Conservation (phyloP, 1,140 invertebrate genomes). For the Protaetia brevitarsis region DNA sequence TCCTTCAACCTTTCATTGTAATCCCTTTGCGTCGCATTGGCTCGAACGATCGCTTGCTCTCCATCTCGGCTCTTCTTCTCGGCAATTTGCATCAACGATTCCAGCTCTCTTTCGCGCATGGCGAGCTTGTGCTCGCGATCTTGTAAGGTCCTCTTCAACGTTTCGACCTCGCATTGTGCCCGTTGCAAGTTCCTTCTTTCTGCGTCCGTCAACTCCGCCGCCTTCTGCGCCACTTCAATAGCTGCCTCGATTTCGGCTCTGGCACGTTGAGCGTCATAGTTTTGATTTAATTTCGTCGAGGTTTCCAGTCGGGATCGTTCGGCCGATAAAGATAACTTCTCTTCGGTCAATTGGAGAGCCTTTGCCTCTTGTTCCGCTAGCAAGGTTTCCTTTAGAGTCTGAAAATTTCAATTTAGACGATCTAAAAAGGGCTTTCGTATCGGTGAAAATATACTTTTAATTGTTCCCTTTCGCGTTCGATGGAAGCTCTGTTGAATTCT, state of each 20-base stretch:
- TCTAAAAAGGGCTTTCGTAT: not conserved
- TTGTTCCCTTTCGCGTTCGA: constrained; percentile 51
- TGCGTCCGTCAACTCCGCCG: constrained; percentile 49
- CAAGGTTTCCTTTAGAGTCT: constrained; percentile 49
- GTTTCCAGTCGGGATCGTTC: constrained; percentile 51
- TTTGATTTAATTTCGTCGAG: constrained; percentile 44
- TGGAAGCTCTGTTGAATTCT: constrained; percentile 45
- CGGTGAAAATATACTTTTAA: constrained; percentile 35
- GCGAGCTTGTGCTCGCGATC: constrained; percentile 48
- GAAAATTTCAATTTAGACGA: constrained; percentile 23
- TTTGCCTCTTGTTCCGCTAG: constrained; percentile 49
- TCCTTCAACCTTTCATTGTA: constrained; percentile 42
- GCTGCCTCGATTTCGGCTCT: constrained; percentile 52
- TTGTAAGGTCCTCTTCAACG: constrained; percentile 45
- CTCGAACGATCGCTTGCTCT: constrained; percentile 44
- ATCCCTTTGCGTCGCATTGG: constrained; percentile 44
- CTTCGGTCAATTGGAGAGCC: constrained; percentile 49
- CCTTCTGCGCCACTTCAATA: constrained; percentile 51
- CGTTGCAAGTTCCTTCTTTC: constrained; percentile 49
- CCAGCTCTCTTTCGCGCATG: constrained; percentile 45
- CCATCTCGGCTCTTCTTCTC: constrained; percentile 28
- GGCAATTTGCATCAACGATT: constrained; percentile 33
- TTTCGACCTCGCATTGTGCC: constrained; percentile 49
- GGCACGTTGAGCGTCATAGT: constrained; percentile 44
- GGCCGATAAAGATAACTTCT: constrained; percentile 45